Percentiles rank a stretch among this genome's conserved stretches.
phyloP scores from a whole-genome alignment of 2,797 vertebrate genomes.

The Amblyraja radiata region DNA sequence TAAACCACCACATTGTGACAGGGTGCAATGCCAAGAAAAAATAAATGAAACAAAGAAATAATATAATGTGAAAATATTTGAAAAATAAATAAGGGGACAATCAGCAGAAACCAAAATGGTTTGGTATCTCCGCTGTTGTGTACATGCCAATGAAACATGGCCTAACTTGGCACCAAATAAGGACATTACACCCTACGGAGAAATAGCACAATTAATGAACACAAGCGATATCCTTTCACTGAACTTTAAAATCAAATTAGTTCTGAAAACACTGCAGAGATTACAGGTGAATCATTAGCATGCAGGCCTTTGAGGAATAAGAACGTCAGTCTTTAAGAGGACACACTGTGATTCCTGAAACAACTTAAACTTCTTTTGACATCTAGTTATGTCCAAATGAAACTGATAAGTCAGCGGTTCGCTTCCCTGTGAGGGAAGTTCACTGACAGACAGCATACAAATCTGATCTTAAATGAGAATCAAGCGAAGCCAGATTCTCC shows the following conservation, averaged over 20 bases:
- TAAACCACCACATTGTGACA: neutral
- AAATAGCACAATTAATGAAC: slow-evolving; percentile 13
- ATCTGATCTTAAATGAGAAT: slow-evolving; percentile 82
- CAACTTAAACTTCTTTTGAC: slow-evolving; percentile 76
- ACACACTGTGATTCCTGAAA: slow-evolving; percentile 60
- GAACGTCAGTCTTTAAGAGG: slow-evolving; percentile 52
- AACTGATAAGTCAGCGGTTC: slow-evolving; percentile 81
- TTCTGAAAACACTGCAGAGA: slow-evolving; percentile 62
- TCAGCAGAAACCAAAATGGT: too few relatives aligned
- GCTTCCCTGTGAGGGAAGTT: slow-evolving; percentile 71
- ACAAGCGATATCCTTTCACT: slow-evolving; percentile 4
- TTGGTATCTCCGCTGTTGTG: too few relatives aligned
- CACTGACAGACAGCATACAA: slow-evolving; percentile 67
- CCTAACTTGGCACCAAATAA: neutral
- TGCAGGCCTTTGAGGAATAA: slow-evolving; percentile 60
- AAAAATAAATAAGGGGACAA: neutral
- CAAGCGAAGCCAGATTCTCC: slow-evolving; percentile 64
- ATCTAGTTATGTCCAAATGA: slow-evolving; percentile 78
- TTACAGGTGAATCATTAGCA: slow-evolving; percentile 81
- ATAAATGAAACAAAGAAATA: neutral
- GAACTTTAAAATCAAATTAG: slow-evolving; percentile 34
- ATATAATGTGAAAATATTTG: neutral
- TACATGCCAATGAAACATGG: neutral
- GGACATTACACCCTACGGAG: neutral
- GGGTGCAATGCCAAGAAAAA: neutral